Base-by-base conservation (phyloP, 2,888 invertebrate genomes). In the Crossocerus cetratus region DNA sequence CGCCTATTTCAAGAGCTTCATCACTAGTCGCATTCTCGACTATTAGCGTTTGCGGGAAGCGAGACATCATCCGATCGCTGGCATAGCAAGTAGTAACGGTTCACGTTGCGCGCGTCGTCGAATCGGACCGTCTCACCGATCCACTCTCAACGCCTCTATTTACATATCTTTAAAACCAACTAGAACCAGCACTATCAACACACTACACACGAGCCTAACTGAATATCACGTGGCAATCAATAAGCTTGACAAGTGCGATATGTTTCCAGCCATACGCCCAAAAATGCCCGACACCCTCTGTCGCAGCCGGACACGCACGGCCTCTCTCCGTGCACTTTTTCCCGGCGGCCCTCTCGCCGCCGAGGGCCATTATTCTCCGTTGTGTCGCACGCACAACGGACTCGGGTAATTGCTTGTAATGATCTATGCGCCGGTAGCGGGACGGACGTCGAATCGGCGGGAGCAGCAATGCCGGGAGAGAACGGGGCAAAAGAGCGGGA, bases 1-100 rank as follows among this genome's bases (percentile, higher is more conserved):
- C 23, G 77, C 74, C 80, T 76, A 83, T 83, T 83, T 80, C 69
- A 83, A 77, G 32, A 32, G 83, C 80, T 77, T 82, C 83, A 83
- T 82, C 82, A 80, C 78, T 78, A 81, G 64, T 64, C 74, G 78
- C 83, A 80, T 78, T 83, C 76, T 71, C 66, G 77, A 80, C 80
- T 80, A 83, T 83, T 83, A 83, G 77, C 64, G 55, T 63, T 32
- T 59, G 8, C 42, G 32, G 44, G 42, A 18, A n/a, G 49, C 43
- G 43, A 56, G 67, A 32, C 32, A 32, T 57, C 23, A 8, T 32
- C 42, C 32, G 13, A 49, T 49, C 49, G 49, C 4, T 16, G 49
- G 49, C 11, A 49, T 49, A 49, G n/a, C 16, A 49, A 49, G n/a
- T 49, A 49, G 49, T 16, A 49, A 49, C 49, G 49, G 49, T 49